Base-by-base conservation (phyloP, 2,797 vertebrate species). In the Lepus townsendii region DNA sequence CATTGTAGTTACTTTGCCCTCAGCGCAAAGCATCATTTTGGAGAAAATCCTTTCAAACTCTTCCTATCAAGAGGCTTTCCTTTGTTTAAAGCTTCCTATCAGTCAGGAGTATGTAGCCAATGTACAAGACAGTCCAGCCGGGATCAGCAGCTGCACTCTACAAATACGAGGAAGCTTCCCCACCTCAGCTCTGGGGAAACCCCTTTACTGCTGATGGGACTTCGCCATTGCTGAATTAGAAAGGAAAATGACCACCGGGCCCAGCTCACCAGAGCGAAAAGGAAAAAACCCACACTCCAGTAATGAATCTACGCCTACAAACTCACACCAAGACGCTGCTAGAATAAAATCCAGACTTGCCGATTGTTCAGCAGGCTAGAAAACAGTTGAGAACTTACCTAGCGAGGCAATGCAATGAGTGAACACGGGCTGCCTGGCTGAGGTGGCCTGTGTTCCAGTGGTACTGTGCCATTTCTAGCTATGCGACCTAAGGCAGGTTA, bases 11-110 rank as follows among this genome's bases (percentile, higher is more conserved):
- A 90, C 68, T 95, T 19, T 57, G 47, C 14, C 72, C 65, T 87
- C 47, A 66, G 22, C n/a, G 88, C 13, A 87, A 35, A 73, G 19
- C 24, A 27, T 8, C 30, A 6, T 35, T 72, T 75, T 47, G 79
- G 79, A 93, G 68, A 66, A 84, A 68, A 14, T 9, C 5, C 32
- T 80, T 86, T 86, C n/a, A 83, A 87, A 95, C 65, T 42, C 66
- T 78, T 79, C 80, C 76, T 78, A n/a, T 9, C 5, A 47, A 68
- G 2, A 89, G 57, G 5, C 16, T 91, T 88, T 62, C 57, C 50
- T 88, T 79, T 72, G 42, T 32, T 38, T 38, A 65, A n/a, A 89
- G 62, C 54, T 76, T 68, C 38, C 6, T 30, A n/a, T 72, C 47
- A 80, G 76, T 71, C 68, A 32, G 38, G 13, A 72, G n/a, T 27